Evolutionary conservation across 2,888 invertebrate species (phyloP), one percentile per base, ranked within the genome.

Genomic region (Subacronicta megacephala): DNA sequence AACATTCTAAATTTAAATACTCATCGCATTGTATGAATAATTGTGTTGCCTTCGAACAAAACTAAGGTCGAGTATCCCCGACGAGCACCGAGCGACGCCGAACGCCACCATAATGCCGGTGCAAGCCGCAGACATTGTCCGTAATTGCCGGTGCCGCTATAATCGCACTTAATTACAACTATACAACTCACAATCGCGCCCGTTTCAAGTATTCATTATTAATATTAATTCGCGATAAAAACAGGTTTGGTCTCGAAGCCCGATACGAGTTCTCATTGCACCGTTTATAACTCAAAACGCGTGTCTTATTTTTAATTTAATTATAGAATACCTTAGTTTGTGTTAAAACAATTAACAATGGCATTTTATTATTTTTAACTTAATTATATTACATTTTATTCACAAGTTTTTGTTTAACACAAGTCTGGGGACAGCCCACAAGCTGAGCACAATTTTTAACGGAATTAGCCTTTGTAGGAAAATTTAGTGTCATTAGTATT

Each of bases 161-260:
- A 90, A 92, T 90, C 88, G 87, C 83, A 81, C 87, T 89, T 92
- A 91, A 92, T 92, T 92, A 91, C 90, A 88, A 90, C 88, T 87
- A 89, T 87, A 89, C 88, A 88, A 87, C 88, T 86, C 83, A 89
- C 89, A 90, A 89, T 88, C 88, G 89, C 86, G 89, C 85, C 85
- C 83, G 89, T 88, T 90, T 90, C 87, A 87, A 89, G 87, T 89
- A 88, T 89, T 90, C 90, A 88, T 89, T 90, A 90, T 90, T 90
- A 89, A 89, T 89, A 92, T 90, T 90, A 90, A 91, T 89, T 89
- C 84, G 83, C 88, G 84, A 88, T 87, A 87, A 84, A 87, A 90
- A 91, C 90, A 81, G 88, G 91, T 92, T 90, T 79, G 75, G 75
- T 80, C 80, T 79, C 79, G 78, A 79, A 78, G 77, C 77, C 66